Conservation (phyloP, 2,888 invertebrate species). For the Pilophorus perplexus region DNA sequence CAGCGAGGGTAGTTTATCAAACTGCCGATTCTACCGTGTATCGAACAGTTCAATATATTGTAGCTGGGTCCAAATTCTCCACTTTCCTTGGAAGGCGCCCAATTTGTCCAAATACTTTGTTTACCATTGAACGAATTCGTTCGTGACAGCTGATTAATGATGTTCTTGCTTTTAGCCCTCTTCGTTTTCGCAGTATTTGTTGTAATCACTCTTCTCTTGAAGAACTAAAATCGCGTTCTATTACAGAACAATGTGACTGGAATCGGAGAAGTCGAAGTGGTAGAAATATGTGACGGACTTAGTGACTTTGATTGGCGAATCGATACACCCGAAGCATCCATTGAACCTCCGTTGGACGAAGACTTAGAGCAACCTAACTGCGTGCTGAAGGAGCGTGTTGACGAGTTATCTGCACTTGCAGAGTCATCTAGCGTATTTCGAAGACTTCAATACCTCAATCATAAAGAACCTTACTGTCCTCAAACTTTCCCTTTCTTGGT, state of each 20-base stretch:
- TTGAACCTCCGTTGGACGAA: conserved; percentile 9
- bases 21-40: too few relatives aligned
- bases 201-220: background rate
- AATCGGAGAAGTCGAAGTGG: conserved; percentile 26
- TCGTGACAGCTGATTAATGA: too few relatives aligned
- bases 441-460: conserved; percentile 13
- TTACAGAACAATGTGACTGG: conserved; percentile 37
- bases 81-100: too few relatives aligned
- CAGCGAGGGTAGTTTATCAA: too few relatives aligned
- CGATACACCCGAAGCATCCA: conserved; percentile 26
- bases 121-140: too few relatives aligned
- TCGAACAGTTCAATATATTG: too few relatives aligned
- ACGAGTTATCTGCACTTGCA: background rate
- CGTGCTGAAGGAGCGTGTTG: background rate
- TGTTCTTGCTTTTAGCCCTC: too few relatives aligned
- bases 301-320: conserved; percentile 28
- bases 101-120: too few relatives aligned
- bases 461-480: conserved; percentile 10
- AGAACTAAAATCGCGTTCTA: background rate
- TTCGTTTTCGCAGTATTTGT: too few relatives aligned
- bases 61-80: too few relatives aligned
- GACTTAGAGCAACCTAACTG: conserved; percentile 6
- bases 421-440: conserved; percentile 18
- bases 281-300: conserved; percentile 24
- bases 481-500: conserved; percentile 31